Conservation (phyloP, 1,140 invertebrate species). For the Anastrepha ludens region DNA sequence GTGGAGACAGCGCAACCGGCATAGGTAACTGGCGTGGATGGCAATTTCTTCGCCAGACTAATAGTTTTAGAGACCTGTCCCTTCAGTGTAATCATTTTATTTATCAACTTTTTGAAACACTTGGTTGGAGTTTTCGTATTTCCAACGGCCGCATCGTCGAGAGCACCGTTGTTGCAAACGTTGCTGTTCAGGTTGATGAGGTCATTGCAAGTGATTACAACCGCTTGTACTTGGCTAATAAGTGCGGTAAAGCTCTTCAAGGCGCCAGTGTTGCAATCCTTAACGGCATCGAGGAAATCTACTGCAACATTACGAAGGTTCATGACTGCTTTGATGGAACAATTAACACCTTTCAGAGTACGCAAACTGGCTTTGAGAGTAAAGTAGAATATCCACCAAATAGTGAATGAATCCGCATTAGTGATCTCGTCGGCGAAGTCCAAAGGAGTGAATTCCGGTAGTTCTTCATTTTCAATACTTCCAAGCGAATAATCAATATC, state of each 20-base stretch:
- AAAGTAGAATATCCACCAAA: not conserved
- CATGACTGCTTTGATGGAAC: not conserved
- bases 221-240: not conserved
- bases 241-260: not conserved
- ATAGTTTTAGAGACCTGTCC: not conserved
- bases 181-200: conserved; percentile 28
- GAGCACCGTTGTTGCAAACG: conserved; percentile 25
- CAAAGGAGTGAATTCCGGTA: not conserved
- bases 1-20: not conserved
- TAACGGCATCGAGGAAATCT: not conserved
- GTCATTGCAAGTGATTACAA: not conserved
- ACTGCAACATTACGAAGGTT: not conserved
- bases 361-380: not conserved
- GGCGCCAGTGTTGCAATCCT: not conserved
- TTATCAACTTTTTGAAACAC: not conserved
- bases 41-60: conserved; percentile 2
- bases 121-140: not conserved
- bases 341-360: conserved; percentile 37
- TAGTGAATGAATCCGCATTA: not conserved
- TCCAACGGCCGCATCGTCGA: not conserved
- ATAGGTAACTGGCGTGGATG: not conserved
- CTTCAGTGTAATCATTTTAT: not conserved
- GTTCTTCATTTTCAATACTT: not conserved
- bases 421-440: not conserved
- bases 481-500: not conserved